Conservation (phyloP, 2,113 vertebrate species). For the Cynoglossus semilaevis region DNA sequence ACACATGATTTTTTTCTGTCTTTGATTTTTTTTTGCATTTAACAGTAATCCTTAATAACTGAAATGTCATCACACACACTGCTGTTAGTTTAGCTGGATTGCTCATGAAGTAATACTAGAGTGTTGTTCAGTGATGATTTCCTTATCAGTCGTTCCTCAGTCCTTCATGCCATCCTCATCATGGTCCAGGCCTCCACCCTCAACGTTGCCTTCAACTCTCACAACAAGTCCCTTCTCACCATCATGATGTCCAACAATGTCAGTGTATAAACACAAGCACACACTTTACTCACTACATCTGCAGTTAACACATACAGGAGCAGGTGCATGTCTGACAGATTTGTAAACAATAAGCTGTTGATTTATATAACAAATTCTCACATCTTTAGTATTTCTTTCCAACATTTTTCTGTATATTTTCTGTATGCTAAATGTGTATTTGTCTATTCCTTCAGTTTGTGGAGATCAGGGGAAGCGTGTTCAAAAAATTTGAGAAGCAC, state of each 20-base stretch:
- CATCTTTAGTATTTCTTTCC: conserved; percentile 2
- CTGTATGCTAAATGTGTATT: no score
- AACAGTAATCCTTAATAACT: no score
- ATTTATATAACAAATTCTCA: conserved; percentile 6
- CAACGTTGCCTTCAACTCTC: conserved; percentile 98
- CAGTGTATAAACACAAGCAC: conserved; percentile 69
- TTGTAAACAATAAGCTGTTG: no score
- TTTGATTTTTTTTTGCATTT: no score
- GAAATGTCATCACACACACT: no score
- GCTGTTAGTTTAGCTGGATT: background rate
- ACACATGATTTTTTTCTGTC: no score
- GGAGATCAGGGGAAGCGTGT: conserved; percentile 99
- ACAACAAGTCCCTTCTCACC: conserved; percentile 98
- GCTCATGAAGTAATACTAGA: background rate
- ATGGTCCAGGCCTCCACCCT: conserved; percentile 98
- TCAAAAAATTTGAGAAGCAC: conserved; percentile 99
- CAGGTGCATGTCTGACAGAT: no score
- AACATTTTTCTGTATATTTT: no score
- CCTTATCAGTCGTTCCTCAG: conserved; percentile 80
- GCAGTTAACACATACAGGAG: background rate
- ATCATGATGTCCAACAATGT: conserved; percentile 99
- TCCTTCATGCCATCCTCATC: conserved; percentile 95
- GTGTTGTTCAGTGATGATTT: conserved; percentile 48
- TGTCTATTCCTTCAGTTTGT: conserved; percentile 84
- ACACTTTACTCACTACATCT: no score